Evolutionary conservation across 2,797 vertebrate genomes (phyloP), one percentile per base, ranked within the genome.

Genomic region (Tinamus major): DNA sequence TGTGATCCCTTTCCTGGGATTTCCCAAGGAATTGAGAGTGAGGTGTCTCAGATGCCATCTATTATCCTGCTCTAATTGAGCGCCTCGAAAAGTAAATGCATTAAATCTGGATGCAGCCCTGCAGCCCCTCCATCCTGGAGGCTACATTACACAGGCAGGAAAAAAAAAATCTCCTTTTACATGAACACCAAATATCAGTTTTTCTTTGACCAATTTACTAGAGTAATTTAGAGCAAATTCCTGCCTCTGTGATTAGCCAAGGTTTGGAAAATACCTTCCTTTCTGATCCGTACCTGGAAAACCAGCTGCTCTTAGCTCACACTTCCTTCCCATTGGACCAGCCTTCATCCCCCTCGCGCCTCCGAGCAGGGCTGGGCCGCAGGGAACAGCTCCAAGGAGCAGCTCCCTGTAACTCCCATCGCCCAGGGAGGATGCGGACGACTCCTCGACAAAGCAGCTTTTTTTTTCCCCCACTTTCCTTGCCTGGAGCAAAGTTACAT

Each of bases 291-390:
- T 1, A 18, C 6, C 69, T 16, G 58, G 24, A 29, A 42, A 41
- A 39, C 13, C 5, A 27, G 1, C 0, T 3, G 39, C 35, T 16
- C 41, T 9, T 6, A 15, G 55, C 2, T 6, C 0, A 0, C 0
- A 1, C 1, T 9, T 72, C 69, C 46, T 68, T 53, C 39, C 44
- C 6, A 17, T 59, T 49, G 51, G 31, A 39, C 14, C 5, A 5
- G n/a, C 48, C 12, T 37, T 37, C 63, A 7, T 6, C 48, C 33
- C 10, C 37, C 48, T 10, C 29, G 1, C 81, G 17, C 1, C 6
- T 1, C 63, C 13, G 59, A 44, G 19, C 24, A 71, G 59, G 64
- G 23, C n/a, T 0, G 2, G 2, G 2, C 3, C 4, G n/a, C 37
- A 6, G 72, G 24, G 53, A 27, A 17, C 14, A 0, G 4, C 2